Evolutionary conservation across 2,888 invertebrate species (phyloP).

Genomic region (Melinaea marsaeus): DNA sequence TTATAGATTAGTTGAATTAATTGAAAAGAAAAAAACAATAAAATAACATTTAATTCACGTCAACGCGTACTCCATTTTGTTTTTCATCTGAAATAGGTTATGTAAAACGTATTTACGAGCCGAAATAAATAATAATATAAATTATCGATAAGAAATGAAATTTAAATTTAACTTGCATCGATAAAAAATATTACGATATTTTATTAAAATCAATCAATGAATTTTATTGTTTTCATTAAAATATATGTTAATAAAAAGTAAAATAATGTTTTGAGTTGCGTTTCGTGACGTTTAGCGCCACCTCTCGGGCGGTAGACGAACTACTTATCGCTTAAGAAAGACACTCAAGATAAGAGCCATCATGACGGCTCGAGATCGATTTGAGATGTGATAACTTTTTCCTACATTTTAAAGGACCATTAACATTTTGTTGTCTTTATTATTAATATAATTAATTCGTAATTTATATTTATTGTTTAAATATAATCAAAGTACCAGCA

Average conservation of each 20-base stretch:
- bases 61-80: no score
- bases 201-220: background rate
- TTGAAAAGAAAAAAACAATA: no score
- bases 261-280: background rate
- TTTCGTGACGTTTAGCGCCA: constrained; percentile 51
- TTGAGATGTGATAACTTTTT: constrained; percentile 40
- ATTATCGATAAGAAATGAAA: constrained; percentile 5
- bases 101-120: constrained; percentile 5
- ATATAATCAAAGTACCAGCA: no score
- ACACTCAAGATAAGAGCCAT: constrained; percentile 45
- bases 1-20: no score
- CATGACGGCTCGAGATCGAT: constrained; percentile 51
- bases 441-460: no score
- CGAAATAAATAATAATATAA: background rate
- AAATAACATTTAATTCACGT: no score
- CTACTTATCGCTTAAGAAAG: constrained; percentile 42
- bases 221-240: background rate
- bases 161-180: constrained; percentile 2
- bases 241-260: background rate
- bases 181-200: constrained; percentile 2
- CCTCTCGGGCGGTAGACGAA: constrained; percentile 63
- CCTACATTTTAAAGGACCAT: constrained; percentile 18
- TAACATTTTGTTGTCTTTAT: no score
- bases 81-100: background rate
- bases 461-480: no score